A percentile compares a stretch with the other conserved stretches of the same genome.
These are phyloP conservation scores for Hycleus cichorii DNA, from an alignment of 1,140 invertebrate species.

Conservation along the genomic window DNA sequence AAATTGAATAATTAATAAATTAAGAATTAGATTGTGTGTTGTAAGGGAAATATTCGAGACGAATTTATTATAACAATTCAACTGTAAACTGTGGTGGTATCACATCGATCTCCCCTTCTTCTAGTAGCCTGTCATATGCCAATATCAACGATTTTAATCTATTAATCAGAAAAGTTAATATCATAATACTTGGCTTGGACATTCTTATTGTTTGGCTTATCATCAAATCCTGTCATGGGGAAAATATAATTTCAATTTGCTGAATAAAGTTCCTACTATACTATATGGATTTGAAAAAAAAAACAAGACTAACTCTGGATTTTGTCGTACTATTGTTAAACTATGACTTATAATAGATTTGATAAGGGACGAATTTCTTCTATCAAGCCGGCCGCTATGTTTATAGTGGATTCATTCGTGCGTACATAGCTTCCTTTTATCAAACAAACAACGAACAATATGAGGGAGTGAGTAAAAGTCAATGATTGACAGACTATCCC, in stretches of 20 bases:
- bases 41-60: no score
- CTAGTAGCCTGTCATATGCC: slow-evolving; percentile 20
- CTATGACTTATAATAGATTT: no score
- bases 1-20: no score
- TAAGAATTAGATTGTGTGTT: no score
- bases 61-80: no score
- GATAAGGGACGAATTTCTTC: no score
- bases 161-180: slow-evolving; percentile 29
- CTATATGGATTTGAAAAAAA: not conserved
- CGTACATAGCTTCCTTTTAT: slow-evolving; percentile 9
- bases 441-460: slow-evolving; percentile 10
- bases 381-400: not conserved
- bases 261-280: not conserved
- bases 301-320: not conserved
- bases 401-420: slow-evolving; percentile 3
- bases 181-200: slow-evolving; percentile 22
- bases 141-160: slow-evolving; percentile 26
- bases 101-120: not conserved
- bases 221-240: slow-evolving; percentile 11
- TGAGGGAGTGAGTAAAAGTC: slow-evolving; percentile 10
- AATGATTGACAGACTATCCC: slow-evolving; percentile 15
- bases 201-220: slow-evolving; percentile 16
- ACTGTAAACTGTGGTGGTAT: not conserved
- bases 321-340: slow-evolving; percentile 1
- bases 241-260: slow-evolving; percentile 23